Evolutionary conservation across 2,888 invertebrate species (phyloP).

Genomic region (Isoperla grammatica): DNA sequence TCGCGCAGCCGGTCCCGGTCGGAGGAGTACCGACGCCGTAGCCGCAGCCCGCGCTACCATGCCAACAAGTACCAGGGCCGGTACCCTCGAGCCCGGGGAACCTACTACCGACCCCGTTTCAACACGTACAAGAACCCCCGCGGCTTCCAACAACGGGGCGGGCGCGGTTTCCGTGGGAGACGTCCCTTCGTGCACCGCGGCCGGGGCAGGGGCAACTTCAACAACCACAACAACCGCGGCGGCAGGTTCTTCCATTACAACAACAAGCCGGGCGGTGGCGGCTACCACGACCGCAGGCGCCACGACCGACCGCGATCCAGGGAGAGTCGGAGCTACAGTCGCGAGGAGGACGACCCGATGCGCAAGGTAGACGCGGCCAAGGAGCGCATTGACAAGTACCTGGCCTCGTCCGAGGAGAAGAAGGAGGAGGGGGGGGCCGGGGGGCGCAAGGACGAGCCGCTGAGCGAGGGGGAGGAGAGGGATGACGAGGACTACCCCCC

Average conservation of each 20-base stretch:
- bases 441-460: slow-evolving; percentile 49
- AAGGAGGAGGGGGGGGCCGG: slow-evolving; percentile 38
- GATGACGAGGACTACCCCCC: slow-evolving; percentile 45
- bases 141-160: slow-evolving; percentile 40
- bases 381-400: slow-evolving; percentile 54
- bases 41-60: slow-evolving; percentile 46
- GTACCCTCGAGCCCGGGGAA: slow-evolving; percentile 61
- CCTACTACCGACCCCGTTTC: slow-evolving; percentile 74
- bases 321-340: slow-evolving; percentile 45
- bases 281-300: slow-evolving; percentile 59
- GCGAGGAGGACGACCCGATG: slow-evolving; percentile 46
- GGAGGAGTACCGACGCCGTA: slow-evolving; percentile 47
- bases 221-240: slow-evolving; percentile 30
- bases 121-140: slow-evolving; percentile 54
- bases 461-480: slow-evolving; percentile 55
- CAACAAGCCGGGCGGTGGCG: slow-evolving; percentile 49
- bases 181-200: slow-evolving; percentile 39
- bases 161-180: slow-evolving; percentile 39
- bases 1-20: slow-evolving; percentile 55
- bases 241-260: slow-evolving; percentile 43
- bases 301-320: slow-evolving; percentile 53
- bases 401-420: slow-evolving; percentile 39
- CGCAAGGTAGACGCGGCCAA: slow-evolving; percentile 50
- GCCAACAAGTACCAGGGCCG: slow-evolving; percentile 35
- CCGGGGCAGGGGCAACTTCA: slow-evolving; percentile 39